Evolutionary conservation across 37 sponge, comb jelly and placozoan genomes (phyloP), one percentile per base, ranked within the genome.

Genomic region (Hormiphora californensis): DNA sequence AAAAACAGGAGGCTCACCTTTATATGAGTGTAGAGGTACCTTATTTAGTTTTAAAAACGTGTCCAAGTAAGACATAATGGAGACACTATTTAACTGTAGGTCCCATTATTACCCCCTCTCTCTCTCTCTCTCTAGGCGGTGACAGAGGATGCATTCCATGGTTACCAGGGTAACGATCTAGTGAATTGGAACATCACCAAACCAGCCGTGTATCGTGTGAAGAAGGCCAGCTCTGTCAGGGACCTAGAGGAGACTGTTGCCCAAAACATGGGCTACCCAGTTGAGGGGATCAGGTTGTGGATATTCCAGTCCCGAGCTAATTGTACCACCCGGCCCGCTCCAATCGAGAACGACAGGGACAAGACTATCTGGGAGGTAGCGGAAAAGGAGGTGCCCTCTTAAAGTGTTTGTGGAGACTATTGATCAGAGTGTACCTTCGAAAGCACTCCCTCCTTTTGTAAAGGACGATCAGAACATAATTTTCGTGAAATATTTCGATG

Each of bases 1-100:
- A 97, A 69, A 89, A 92, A 39, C 92, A 86, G 41, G 98, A 97
- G 67, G 95, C 95, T 78, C 98, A 94, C 41, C 86, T 94, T 32
- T 97, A 93, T 88, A 49, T 97, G 68, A 62, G 85, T 28, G 91
- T 97, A 3, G 95, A 97, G 46, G 92, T 92, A n/a, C 85, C 91
- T 15, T n/a, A n/a, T n/a, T n/a, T 53, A 53, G 21, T 53, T 21
- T 53, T 53, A 53, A 53, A 21, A 21, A 21, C 21, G 19, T 53
- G 19, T 19, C 19, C 21, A 53, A n/a, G 54, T 21, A n/a, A 19
- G 19, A 53, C 19, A 53, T 53, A n/a, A 53, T 53, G 19, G 21
- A 53, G 19, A 53, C 21, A 21, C 21, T 53, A 53, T 21, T 21
- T n/a, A n/a, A n/a, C n/a, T n/a, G n/a, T n/a, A n/a, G n/a, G n/a